phyloP scores from a whole-genome alignment of 2,797 vertebrate genomes.

The Acanthurus leucopareius region DNA sequence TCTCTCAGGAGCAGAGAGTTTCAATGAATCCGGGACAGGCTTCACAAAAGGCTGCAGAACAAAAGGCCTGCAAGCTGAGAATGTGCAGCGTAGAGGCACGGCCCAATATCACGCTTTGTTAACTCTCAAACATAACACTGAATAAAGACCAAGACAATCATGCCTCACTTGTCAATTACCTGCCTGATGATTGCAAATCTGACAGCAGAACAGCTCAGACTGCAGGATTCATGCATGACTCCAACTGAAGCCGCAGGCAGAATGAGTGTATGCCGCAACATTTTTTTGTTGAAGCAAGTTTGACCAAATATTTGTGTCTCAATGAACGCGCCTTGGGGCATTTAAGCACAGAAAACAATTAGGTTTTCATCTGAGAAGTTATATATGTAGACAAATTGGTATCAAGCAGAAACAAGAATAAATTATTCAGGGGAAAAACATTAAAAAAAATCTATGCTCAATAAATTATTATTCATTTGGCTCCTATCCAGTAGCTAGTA shows the following conservation, averaged over 20 bases:
- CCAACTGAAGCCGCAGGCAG: neutral
- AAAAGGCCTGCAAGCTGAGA: conserved; percentile 83
- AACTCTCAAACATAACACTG: conserved; percentile 71
- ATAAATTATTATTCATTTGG: neutral
- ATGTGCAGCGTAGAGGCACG: conserved; percentile 72
- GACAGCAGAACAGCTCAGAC: conserved; percentile 53
- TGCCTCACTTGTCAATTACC: conserved; percentile 72
- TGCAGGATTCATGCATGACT: conserved; percentile 6
- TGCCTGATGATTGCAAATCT: conserved; percentile 72
- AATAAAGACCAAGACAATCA: conserved; percentile 72
- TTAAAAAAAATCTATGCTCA: neutral
- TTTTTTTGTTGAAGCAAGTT: no score
- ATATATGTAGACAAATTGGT: neutral
- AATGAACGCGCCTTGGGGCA: neutral
- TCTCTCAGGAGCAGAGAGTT: conserved; percentile 79
- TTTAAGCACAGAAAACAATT: neutral
- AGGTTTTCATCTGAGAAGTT: no score
- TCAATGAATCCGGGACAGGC: conserved; percentile 79
- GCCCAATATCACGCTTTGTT: conserved; percentile 83
- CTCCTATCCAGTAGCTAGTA: neutral
- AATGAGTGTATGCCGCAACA: no score
- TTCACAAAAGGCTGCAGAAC: conserved; percentile 82
- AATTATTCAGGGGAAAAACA: neutral
- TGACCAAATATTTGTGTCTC: neutral
- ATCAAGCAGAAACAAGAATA: neutral